Base-by-base conservation (phyloP, 2,888 invertebrate genomes). In the Dastarcus helophoroides region DNA sequence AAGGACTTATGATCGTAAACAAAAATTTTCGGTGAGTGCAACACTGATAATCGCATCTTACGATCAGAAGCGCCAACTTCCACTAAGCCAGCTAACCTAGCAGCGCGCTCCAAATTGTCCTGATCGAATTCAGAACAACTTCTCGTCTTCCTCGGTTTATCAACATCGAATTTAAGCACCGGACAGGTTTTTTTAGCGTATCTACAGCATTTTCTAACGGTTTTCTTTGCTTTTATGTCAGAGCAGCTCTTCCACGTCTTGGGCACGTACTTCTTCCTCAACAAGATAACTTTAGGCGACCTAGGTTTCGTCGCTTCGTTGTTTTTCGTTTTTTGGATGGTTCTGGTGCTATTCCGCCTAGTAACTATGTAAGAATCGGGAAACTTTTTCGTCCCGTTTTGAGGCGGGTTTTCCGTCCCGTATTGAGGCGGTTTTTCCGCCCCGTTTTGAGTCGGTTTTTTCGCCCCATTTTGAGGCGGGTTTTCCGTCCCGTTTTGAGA, bases 341-440 rank as follows among this genome's bases (percentile, higher is more conserved):
- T 15, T 46, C 24, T 38, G 34, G 27, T 17, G n/a, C 19, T 17
- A n/a, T 17, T 17, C 24, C 7, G 24, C 15, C 47, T 48, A 1
- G 49, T 56, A 8, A 63, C 53, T 19, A 63, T 57, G 39, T 63
- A 64, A 4, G 62, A 53, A 32, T 64, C 60, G 1, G 64, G 63
- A 44, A 63, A 63, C 42, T 64, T 64, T n/a, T 48, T 46, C 10
- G 38, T 43, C 13, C n/a, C n/a, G n/a, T n/a, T n/a, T n/a, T n/a
- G n/a, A n/a, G n/a, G n/a, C n/a, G n/a, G n/a, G n/a, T n/a, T n/a
- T n/a, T n/a, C n/a, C n/a, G n/a, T n/a, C n/a, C n/a, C n/a, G n/a
- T n/a, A n/a, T n/a, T n/a, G n/a, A n/a, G n/a, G n/a, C n/a, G n/a
- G n/a, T n/a, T n/a, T n/a, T n/a, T n/a, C n/a, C n/a, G n/a, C n/a